phyloP scores from a whole-genome alignment of 2,888 invertebrate species.

The Caenorhabditis doughertyi region DNA sequence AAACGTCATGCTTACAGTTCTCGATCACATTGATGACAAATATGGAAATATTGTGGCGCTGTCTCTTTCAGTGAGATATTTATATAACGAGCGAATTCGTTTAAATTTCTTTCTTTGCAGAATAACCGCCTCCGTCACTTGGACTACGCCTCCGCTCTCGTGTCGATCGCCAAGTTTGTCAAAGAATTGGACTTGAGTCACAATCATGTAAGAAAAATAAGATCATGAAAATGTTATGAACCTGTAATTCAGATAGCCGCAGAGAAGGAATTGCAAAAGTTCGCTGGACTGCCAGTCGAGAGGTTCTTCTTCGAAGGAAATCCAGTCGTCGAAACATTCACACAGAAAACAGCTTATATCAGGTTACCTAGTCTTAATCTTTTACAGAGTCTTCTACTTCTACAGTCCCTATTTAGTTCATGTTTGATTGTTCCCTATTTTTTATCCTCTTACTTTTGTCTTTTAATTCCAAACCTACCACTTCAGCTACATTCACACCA shows the following conservation, averaged over 20 bases:
- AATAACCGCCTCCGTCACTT: slow-evolving; percentile 76
- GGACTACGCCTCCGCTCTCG: slow-evolving; percentile 74
- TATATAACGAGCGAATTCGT: background rate
- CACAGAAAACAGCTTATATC: slow-evolving; percentile 63
- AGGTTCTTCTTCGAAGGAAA: slow-evolving; percentile 80
- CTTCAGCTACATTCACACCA: slow-evolving; percentile 77
- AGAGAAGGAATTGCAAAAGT: slow-evolving; percentile 74
- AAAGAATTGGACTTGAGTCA: slow-evolving; percentile 78
- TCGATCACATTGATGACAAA: slow-evolving; percentile 74
- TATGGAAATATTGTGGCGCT: slow-evolving; percentile 75
- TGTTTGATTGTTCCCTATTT: slow-evolving; percentile 12
- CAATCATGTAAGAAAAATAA: slow-evolving; percentile 73
- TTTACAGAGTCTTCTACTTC: slow-evolving; percentile 33
- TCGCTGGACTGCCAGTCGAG: slow-evolving; percentile 75
- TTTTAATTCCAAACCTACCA: slow-evolving; percentile 6
- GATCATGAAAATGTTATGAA: background rate
- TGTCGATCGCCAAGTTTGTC: slow-evolving; percentile 75
- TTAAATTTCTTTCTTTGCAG: slow-evolving; percentile 14
- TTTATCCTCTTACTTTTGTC: slow-evolving; percentile 11
- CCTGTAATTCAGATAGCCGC: slow-evolving; percentile 70
- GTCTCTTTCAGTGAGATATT: slow-evolving; percentile 54
- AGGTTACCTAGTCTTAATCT: slow-evolving; percentile 56
- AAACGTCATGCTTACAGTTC: slow-evolving; percentile 78
- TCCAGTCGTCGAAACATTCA: slow-evolving; percentile 72
- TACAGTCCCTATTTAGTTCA: slow-evolving; percentile 21